These are phyloP conservation scores for Menidia menidia DNA, from an alignment of 2,797 vertebrate species.

Conservation along the genomic window DNA sequence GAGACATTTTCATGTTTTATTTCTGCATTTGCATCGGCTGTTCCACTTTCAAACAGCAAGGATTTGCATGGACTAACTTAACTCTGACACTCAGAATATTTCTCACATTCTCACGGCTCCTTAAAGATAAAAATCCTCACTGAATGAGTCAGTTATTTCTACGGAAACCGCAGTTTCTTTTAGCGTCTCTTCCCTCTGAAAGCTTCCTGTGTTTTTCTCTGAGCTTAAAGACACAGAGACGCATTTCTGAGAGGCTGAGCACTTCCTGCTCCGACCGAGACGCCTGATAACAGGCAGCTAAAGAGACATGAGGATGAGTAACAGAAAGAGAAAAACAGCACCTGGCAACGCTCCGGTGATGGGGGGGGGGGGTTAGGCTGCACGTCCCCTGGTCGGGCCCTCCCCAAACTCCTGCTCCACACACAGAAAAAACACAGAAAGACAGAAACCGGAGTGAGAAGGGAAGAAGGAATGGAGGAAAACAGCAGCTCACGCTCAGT, in stretches of 20 bases:
- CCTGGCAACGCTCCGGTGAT: conserved; percentile 59
- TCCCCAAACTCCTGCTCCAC: conserved; percentile 39
- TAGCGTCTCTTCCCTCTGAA: too few species aligned
- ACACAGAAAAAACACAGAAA: conserved; percentile 14
- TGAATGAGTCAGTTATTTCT: too few species aligned
- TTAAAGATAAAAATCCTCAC: too few species aligned
- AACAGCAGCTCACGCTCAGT: too few species aligned
- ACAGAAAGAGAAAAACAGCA: conserved; percentile 55
- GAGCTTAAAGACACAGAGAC: too few species aligned
- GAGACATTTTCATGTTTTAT: conserved; percentile 5
- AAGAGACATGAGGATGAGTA: conserved; percentile 24
- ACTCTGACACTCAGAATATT: too few species aligned
- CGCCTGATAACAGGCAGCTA: not conserved
- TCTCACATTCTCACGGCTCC: too few species aligned
- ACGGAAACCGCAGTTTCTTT: too few species aligned
- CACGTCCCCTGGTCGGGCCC: conserved; percentile 53
- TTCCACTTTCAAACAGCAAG: not conserved
- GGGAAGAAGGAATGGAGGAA: too few species aligned
- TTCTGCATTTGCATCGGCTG: conserved; percentile 34
- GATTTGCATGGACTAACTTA: too few species aligned
- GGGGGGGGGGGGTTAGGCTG: conserved; percentile 59
- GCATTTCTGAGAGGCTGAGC: not conserved
- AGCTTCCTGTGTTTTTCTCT: too few species aligned
- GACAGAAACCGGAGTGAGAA: conserved; percentile 31
- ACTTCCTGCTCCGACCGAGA: not conserved